phyloP scores from a whole-genome alignment of 1,140 invertebrate genomes.

The Ceratosolen solmsi region DNA sequence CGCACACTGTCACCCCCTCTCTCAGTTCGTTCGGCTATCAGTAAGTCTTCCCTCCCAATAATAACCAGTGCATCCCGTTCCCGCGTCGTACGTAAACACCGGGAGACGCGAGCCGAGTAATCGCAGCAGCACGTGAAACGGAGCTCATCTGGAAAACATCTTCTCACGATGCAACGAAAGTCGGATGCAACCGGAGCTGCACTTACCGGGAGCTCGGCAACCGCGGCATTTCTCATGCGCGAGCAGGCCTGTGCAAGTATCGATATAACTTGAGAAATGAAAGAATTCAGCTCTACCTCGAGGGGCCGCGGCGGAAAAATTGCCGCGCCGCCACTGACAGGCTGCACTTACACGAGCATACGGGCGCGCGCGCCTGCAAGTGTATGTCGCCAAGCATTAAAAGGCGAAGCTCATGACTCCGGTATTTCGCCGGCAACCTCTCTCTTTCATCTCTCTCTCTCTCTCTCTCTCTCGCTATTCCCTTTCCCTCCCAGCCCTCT shows the following conservation, averaged over 20 bases:
- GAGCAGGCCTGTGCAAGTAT: background rate
- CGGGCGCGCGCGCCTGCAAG: background rate
- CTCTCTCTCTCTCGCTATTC: background rate
- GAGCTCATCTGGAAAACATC: background rate
- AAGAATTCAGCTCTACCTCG: conserved; percentile 13
- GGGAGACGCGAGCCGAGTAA: too few relatives aligned
- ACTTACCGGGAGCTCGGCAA: too few relatives aligned
- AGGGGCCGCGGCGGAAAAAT: conserved; percentile 26
- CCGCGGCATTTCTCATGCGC: background rate
- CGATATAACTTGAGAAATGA: conserved; percentile 19
- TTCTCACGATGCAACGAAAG: background rate
- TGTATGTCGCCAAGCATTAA: conserved; percentile 16
- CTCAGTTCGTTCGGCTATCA: too few relatives aligned
- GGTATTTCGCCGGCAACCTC: conserved; percentile 26
- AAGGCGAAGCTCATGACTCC: conserved; percentile 33
- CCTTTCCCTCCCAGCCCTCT: background rate
- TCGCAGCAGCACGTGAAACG: background rate
- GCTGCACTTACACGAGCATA: background rate
- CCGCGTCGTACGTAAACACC: too few relatives aligned
- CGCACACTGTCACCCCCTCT: background rate
- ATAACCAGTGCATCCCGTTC: too few relatives aligned
- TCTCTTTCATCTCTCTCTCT: conserved; percentile 11
- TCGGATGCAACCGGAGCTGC: conserved; percentile 1
- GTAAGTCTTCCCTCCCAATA: too few relatives aligned
- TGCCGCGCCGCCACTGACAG: background rate